Percentiles rank a stretch among this genome's conserved stretches.
Evolutionary conservation across 2,888 invertebrate species (phyloP).

Genomic region (Taenaris catops): DNA sequence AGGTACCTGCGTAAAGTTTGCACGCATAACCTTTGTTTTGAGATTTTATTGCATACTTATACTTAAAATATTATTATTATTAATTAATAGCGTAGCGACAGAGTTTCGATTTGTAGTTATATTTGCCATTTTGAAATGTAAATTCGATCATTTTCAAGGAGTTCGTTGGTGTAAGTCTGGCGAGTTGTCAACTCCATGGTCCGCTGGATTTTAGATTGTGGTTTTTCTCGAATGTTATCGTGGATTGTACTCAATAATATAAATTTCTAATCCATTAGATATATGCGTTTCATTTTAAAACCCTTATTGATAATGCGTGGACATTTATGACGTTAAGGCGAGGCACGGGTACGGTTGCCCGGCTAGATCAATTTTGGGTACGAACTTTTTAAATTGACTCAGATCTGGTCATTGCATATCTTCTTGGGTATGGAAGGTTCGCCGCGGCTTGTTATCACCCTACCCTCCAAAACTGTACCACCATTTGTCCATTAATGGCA

Average conservation of each 20-base stretch:
- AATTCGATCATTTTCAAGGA: constrained; percentile 50
- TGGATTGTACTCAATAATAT: constrained; percentile 77
- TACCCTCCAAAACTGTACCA: no score
- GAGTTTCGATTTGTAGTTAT: constrained; percentile 71
- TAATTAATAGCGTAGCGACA: constrained; percentile 62
- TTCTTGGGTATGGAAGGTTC: no score
- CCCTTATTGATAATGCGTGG: no score
- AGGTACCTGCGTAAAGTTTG: no score
- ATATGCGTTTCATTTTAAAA: constrained; percentile 53
- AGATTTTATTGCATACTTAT: constrained; percentile 69
- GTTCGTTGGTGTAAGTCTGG: constrained; percentile 35
- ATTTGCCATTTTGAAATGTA: constrained; percentile 67
- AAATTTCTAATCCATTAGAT: constrained; percentile 79
- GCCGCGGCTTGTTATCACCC: no score
- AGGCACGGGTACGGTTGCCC: no score
- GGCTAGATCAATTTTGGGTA: no score
- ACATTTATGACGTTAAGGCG: no score
- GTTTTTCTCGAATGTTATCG: constrained; percentile 57
- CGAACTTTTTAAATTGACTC: no score
- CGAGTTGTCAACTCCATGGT: constrained; percentile 32
- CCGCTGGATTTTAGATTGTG: constrained; percentile 40
- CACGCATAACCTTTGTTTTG: constrained; percentile 44
- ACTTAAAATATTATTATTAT: constrained; percentile 49
- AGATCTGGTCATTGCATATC: no score
- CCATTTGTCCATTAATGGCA: no score